Evolutionary conservation across 2,797 vertebrate species (phyloP).

Genomic region (Psittacula derbiana): DNA sequence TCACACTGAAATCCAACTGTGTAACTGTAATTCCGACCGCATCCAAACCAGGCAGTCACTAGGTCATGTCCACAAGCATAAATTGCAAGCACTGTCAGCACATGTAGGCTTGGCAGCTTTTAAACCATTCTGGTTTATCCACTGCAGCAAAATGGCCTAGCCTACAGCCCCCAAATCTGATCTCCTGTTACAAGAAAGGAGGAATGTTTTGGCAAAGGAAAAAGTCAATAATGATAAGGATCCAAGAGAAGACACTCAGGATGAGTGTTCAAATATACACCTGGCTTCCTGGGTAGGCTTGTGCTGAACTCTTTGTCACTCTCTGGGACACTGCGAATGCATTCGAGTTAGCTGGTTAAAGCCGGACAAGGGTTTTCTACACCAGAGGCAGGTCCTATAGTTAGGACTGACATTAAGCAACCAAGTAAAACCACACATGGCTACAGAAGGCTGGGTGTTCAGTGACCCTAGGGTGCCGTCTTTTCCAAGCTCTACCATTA

Average conservation of each 20-base stretch:
- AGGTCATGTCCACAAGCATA: conserved; percentile 52
- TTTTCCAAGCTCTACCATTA: conserved; percentile 12
- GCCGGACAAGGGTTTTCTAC: background rate
- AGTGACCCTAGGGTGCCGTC: background rate
- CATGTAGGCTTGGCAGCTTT: conserved; percentile 40
- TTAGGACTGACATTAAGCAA: accelerated
- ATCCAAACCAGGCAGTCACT: conserved; percentile 34
- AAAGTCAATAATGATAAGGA: conserved; percentile 19
- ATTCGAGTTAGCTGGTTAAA: background rate
- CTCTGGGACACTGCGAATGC: background rate
- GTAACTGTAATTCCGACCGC: background rate
- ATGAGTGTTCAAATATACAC: background rate
- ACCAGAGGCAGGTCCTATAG: background rate
- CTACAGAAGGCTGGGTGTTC: background rate
- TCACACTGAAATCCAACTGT: conserved; percentile 48
- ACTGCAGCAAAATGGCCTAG: background rate
- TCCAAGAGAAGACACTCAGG: conserved; percentile 33
- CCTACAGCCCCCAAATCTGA: conserved; percentile 1
- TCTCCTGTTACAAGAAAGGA: conserved; percentile 16
- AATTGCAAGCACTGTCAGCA: conserved; percentile 51
- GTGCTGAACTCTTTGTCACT: background rate
- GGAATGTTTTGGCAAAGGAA: conserved; percentile 51
- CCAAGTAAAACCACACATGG: background rate
- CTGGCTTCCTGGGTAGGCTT: background rate
- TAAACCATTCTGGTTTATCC: background rate